phyloP scores from a whole-genome alignment of 1,140 invertebrate species.

The Planococcus citri region DNA sequence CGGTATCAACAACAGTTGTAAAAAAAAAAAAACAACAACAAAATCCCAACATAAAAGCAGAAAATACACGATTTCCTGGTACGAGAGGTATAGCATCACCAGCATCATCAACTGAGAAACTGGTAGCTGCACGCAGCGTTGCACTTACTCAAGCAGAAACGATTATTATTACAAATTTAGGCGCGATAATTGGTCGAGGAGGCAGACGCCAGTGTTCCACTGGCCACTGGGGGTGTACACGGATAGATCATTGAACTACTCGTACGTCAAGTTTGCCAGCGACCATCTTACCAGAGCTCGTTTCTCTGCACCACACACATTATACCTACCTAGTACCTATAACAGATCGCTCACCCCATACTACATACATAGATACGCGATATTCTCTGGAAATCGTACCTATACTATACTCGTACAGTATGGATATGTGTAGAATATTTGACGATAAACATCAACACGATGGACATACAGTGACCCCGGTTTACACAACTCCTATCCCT shows the following conservation, averaged over 20 bases:
- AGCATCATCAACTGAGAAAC: neutral
- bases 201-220: neutral
- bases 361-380: too few species aligned
- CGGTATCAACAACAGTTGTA: neutral
- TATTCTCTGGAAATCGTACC: neutral
- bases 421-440: too few species aligned
- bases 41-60: neutral
- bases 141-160: neutral
- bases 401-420: too few species aligned
- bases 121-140: neutral
- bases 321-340: too few species aligned
- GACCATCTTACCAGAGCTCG: neutral
- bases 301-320: too few species aligned
- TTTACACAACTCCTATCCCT: conserved; percentile 2
- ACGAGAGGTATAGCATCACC: too few species aligned
- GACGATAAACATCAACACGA: neutral
- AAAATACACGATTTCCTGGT: neutral
- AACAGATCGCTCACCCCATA: neutral
- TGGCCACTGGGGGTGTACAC: neutral
- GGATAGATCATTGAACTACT: neutral
- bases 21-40: neutral
- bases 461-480: conserved; percentile 16
- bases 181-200: neutral
- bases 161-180: neutral
- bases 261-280: neutral